phyloP scores from a whole-genome alignment of 2,113 vertebrate genomes.

The Pachypanchax playfairii region DNA sequence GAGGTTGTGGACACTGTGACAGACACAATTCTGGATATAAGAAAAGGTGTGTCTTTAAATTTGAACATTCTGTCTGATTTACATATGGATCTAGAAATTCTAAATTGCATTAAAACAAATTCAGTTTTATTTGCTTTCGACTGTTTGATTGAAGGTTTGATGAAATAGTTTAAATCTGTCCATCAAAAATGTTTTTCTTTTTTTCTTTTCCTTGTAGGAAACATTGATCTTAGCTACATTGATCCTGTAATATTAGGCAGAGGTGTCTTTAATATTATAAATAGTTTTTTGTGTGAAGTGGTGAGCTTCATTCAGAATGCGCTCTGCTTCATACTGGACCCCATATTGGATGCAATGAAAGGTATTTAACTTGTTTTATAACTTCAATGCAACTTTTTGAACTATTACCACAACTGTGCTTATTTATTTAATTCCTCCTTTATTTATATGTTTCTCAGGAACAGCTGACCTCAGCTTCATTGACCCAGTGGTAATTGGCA shows the following conservation, averaged over 20 bases:
- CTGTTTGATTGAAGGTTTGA: background rate
- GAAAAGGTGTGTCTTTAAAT: constrained; percentile 48
- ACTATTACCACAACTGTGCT: background rate
- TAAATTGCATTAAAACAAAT: background rate
- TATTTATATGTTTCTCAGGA: constrained; percentile 53
- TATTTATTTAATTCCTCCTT: background rate
- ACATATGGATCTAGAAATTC: background rate
- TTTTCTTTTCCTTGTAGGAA: constrained; percentile 45
- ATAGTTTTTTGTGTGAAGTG: constrained; percentile 44
- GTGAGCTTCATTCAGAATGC: constrained; percentile 47
- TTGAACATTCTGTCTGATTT: background rate
- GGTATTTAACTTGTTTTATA: constrained; percentile 38
- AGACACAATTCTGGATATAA: constrained; percentile 34
- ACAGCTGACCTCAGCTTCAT: constrained; percentile 53
- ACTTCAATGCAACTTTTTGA: too few relatives aligned
- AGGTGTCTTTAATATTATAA: constrained; percentile 39
- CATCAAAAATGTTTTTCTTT: too few relatives aligned
- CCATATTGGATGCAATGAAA: constrained; percentile 51
- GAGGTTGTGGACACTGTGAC: constrained; percentile 37
- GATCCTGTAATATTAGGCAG: constrained; percentile 68
- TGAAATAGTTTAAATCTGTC: too few relatives aligned
- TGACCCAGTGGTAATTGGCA: constrained; percentile 63
- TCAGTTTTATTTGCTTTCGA: background rate
- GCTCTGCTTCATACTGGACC: constrained; percentile 56
- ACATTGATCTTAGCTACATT: constrained; percentile 55